These are phyloP conservation scores for Drosophila atripex DNA, from an alignment of 2,888 invertebrate species.

Conservation along the genomic window DNA sequence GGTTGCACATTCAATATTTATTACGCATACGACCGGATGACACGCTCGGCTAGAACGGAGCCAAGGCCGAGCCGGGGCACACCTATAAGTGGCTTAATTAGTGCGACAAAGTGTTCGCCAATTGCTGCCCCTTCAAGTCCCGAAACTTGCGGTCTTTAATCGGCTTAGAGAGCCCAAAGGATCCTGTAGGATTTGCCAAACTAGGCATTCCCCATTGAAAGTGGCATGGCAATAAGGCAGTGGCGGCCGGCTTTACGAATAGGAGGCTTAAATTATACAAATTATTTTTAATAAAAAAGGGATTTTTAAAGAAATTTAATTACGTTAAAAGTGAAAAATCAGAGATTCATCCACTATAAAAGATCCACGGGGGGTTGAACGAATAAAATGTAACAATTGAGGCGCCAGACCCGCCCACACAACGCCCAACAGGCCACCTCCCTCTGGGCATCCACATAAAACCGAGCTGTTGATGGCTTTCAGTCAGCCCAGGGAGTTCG, in stretches of 20 bases:
- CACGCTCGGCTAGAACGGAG: slow-evolving; percentile 26
- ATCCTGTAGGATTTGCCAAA: neutral
- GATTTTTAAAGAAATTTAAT: neutral
- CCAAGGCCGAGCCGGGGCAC: slow-evolving; percentile 20
- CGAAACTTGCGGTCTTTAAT: slow-evolving; percentile 52
- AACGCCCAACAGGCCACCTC: neutral
- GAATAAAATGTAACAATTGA: slow-evolving; percentile 33
- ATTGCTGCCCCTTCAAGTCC: slow-evolving; percentile 33
- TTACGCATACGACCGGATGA: slow-evolving; percentile 54
- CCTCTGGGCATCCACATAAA: slow-evolving; percentile 15
- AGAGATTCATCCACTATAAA: slow-evolving; percentile 5
- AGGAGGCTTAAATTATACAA: neutral
- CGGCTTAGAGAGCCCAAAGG: slow-evolving; percentile 53
- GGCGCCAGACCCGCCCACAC: slow-evolving; percentile 35
- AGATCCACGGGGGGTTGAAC: slow-evolving; percentile 15
- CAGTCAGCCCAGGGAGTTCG: slow-evolving; percentile 35
- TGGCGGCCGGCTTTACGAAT: neutral
- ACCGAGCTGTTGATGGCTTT: slow-evolving; percentile 36
- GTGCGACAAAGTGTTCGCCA: slow-evolving; percentile 67
- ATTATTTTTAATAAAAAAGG: neutral
- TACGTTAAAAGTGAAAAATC: slow-evolving; percentile 17
- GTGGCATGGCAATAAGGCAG: neutral
- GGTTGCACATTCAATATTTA: slow-evolving; percentile 58
- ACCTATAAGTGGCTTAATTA: slow-evolving; percentile 70
- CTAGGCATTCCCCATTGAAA: neutral